Conservation (phyloP, 2,797 vertebrate species). For the Rhadinocentrus ornatus region DNA sequence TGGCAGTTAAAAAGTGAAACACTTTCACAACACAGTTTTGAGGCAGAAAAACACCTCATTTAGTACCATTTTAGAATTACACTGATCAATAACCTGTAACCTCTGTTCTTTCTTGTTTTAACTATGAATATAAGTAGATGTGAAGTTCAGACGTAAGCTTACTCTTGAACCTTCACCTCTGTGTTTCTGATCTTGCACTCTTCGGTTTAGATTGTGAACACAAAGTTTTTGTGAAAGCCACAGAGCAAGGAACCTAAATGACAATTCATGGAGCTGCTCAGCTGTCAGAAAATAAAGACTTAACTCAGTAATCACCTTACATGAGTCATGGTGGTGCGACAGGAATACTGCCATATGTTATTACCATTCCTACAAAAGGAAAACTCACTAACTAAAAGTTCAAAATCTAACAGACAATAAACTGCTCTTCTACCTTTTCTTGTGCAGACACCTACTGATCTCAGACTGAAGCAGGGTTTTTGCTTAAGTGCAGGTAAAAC, state of each 20-base stretch:
- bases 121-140: conserved; percentile 48
- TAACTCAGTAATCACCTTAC: conserved; percentile 10
- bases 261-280: conserved; percentile 42
- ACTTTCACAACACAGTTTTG: conserved; percentile 51
- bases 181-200: conserved; percentile 55
- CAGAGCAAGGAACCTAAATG: conserved; percentile 55
- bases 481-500: conserved; percentile 13
- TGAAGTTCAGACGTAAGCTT: conserved; percentile 59
- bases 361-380: conserved; percentile 26
- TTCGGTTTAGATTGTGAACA: conserved; percentile 51
- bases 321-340: conserved; percentile 5
- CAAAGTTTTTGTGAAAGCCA: conserved; percentile 34
- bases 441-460: conserved; percentile 17
- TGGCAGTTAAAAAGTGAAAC: conserved; percentile 62
- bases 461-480: conserved; percentile 3
- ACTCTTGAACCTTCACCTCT: conserved; percentile 62
- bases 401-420: conserved; percentile 1
- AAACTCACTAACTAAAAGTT: conserved; percentile 1
- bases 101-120: conserved; percentile 30
- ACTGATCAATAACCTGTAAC: conserved; percentile 63
- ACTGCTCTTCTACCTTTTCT: neutral
- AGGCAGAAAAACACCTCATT: conserved; percentile 64
- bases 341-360: conserved; percentile 10
- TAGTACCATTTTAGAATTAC: conserved; percentile 58
- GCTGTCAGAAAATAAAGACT: conserved; percentile 35